phyloP scores from a whole-genome alignment of 37 sponge, comb jelly and placozoan species.

The Cliona cf. orientalis region DNA sequence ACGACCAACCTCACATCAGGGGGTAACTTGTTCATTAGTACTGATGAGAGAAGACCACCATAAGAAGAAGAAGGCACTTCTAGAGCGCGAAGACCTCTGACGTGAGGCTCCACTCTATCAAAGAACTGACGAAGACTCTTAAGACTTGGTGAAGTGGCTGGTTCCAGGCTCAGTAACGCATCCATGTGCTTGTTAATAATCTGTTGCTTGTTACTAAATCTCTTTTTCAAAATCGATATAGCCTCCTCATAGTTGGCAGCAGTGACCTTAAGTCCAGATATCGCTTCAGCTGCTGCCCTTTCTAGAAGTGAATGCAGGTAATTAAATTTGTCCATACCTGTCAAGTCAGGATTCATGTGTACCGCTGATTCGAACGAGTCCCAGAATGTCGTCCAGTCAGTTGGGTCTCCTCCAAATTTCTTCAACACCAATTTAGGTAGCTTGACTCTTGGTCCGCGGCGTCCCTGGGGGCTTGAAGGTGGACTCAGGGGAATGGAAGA shows the following conservation, averaged over 20 bases:
- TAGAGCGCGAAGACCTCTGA: too few relatives aligned
- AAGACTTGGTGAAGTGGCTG: slow-evolving; percentile 1
- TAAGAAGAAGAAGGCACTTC: too few relatives aligned
- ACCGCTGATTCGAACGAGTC: slow-evolving; percentile 13
- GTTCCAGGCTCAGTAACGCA: slow-evolving; percentile 19
- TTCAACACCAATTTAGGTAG: slow-evolving; percentile 23
- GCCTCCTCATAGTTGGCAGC: slow-evolving; percentile 14
- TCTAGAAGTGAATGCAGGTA: slow-evolving; percentile 5
- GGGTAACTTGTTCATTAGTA: too few relatives aligned
- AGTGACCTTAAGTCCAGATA: slow-evolving; percentile 9
- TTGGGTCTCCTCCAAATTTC: neutral
- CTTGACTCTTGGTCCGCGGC: slow-evolving; percentile 7
- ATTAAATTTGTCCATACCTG: slow-evolving; percentile 19
- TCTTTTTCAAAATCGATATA: too few relatives aligned
- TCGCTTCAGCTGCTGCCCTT: neutral
- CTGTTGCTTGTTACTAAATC: neutral
- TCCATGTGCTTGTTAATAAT: too few relatives aligned
- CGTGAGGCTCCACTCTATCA: neutral
- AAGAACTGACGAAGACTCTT: neutral
- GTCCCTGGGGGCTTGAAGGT: neutral
- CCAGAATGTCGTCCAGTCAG: slow-evolving; percentile 10
- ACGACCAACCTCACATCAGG: too few relatives aligned
- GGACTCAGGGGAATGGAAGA: too few relatives aligned
- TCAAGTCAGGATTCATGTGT: slow-evolving; percentile 15
- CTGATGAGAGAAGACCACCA: too few relatives aligned